These are phyloP conservation scores for Melopsittacus undulatus DNA, from an alignment of 2,797 vertebrate species.

Conservation along the genomic window DNA sequence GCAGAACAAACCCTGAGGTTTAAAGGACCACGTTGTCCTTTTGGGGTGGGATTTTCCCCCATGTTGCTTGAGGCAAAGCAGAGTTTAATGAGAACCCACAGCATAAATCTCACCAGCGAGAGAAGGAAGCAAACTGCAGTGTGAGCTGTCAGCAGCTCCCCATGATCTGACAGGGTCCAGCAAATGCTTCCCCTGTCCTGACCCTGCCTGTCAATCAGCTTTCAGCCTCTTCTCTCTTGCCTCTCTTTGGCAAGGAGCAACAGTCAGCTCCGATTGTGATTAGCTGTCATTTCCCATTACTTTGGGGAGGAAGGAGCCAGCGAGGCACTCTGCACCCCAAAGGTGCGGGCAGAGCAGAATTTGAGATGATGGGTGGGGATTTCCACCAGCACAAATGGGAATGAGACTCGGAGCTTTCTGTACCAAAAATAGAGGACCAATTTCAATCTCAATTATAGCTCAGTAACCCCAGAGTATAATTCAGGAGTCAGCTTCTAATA, in stretches of 20 bases:
- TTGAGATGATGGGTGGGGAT: slow-evolving; percentile 60
- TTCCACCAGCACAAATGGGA: slow-evolving; percentile 53
- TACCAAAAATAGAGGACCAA: slow-evolving; percentile 21
- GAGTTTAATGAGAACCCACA: background rate
- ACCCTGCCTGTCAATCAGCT: slow-evolving; percentile 82
- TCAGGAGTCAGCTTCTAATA: slow-evolving; percentile 48
- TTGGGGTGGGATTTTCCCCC: background rate
- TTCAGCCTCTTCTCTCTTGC: background rate
- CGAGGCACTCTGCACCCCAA: slow-evolving; percentile 11
- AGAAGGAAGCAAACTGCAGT: slow-evolving; percentile 59
- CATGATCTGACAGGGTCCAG: slow-evolving; percentile 76
- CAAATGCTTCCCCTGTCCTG: slow-evolving; percentile 79
- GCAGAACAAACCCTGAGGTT: background rate
- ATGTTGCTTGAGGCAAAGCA: background rate
- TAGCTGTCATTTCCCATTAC: slow-evolving; percentile 68
- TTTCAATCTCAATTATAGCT: slow-evolving; percentile 37
- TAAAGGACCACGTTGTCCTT: background rate
- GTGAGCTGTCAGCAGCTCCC: slow-evolving; percentile 84
- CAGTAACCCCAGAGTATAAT: background rate
- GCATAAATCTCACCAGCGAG: slow-evolving; percentile 44
- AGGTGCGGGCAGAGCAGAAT: slow-evolving; percentile 34
- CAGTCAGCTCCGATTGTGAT: slow-evolving; percentile 46
- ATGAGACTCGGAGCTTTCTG: background rate
- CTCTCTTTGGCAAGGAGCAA: slow-evolving; percentile 6
- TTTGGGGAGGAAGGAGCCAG: slow-evolving; percentile 28